A percentile compares a stretch with the other conserved stretches of the same genome.
phyloP scores from a whole-genome alignment of 2,797 vertebrate genomes.

The Babyrousa celebensis region DNA sequence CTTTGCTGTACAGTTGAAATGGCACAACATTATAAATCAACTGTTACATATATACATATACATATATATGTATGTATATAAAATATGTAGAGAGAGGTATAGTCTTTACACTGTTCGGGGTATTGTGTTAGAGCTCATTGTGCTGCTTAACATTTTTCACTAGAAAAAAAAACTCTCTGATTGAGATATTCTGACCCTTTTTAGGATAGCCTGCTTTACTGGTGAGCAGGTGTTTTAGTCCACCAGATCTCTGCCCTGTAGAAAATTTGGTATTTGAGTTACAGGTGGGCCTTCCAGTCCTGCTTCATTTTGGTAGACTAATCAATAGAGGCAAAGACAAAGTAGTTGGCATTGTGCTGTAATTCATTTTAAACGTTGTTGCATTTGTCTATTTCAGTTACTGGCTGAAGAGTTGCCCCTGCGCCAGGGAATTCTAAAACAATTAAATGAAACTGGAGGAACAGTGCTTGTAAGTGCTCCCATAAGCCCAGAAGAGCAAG shows the following conservation, averaged over 20 bases:
- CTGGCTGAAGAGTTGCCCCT: constrained; percentile 93
- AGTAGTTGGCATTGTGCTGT: constrained; percentile 86
- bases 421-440: constrained; percentile 94
- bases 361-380: constrained; percentile 90
- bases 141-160: constrained; percentile 30
- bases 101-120: neutral
- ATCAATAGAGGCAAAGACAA: constrained; percentile 88
- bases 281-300: constrained; percentile 76
- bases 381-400: constrained; percentile 92
- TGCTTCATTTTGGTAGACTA: constrained; percentile 85
- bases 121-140: neutral
- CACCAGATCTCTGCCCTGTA: constrained; percentile 48
- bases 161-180: neutral
- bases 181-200: neutral
- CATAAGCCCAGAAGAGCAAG: constrained; percentile 94
- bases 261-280: constrained; percentile 85
- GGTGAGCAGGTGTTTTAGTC: neutral
- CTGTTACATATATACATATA: no score
- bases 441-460: constrained; percentile 94
- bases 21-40: no score
- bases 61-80: no score
- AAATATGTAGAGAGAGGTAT: neutral
- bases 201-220: constrained; percentile 14
- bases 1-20: no score
- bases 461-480: constrained; percentile 91